Base-by-base conservation (phyloP, 2,113 vertebrate species). In the Corythoichthys haematopterus region DNA sequence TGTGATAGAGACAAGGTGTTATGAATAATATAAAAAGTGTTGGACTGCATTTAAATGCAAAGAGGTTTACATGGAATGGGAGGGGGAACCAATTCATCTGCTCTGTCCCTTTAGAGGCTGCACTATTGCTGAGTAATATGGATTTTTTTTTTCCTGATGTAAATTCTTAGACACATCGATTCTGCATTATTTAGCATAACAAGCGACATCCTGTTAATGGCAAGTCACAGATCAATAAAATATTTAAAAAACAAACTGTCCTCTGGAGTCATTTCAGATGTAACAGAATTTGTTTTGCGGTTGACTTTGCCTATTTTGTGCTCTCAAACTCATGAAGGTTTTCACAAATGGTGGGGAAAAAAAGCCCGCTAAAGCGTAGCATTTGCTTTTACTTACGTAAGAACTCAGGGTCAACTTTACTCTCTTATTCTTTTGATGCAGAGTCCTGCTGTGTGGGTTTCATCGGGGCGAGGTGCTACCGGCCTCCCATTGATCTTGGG, bases 1-100 rank as follows among this genome's bases (percentile, higher is more conserved):
- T 15, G 47, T 79, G 80, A 87, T 84, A 60, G 84, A 86, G 80
- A 85, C 82, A 80, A 86, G 84, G 78, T 83, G 82, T 80, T 81
- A 71, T 84, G 84, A 86, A 83, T 84, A 79, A 76, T 80, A 81
- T 72, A 82, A 81, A 84, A 85, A 82, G 75, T 33, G 66, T 77
- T 77, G 55, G 63, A 38, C 67, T 65, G 12, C 64, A 45, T 46
- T 6, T 62, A 46, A 62, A 61, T 33, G 60, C 40, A 43, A 61
- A 61, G 58, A 38, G 37, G 35, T 38, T 59, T 59, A 20, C 38
- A 20, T 28, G 59, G 37, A 12, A 12, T 46, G 15, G 43, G 9
- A 45, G 65, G 47, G 73, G 75, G 47, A 72, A 79, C 75, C 74
- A 73, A 76, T 74, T 80, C 68, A 57, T 64, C 69, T 35, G 80